These are phyloP conservation scores for Drosophila algonquin DNA, from an alignment of 2,888 invertebrate genomes.

Conservation along the genomic window DNA sequence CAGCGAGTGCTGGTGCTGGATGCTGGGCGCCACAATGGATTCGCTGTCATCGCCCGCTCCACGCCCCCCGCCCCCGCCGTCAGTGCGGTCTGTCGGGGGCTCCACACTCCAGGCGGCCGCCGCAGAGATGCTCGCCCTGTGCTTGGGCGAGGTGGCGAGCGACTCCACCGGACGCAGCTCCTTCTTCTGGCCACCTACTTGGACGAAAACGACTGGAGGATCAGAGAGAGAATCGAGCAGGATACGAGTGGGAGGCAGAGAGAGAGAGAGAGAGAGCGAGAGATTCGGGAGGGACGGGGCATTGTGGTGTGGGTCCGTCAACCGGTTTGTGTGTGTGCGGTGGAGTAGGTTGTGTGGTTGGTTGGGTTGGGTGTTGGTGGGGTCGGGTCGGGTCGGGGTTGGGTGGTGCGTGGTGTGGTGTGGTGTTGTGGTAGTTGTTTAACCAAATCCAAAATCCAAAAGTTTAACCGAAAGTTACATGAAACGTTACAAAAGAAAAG, in stretches of 20 bases:
- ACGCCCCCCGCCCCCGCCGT: conserved; percentile 67
- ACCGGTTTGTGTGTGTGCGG: conserved; percentile 61
- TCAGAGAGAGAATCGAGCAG: conserved; percentile 60
- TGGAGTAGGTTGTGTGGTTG: conserved; percentile 14
- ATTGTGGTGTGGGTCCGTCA: conserved; percentile 68
- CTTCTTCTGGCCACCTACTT: conserved; percentile 84
- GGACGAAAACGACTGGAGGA: conserved; percentile 84
- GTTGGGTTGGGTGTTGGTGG: conserved; percentile 26
- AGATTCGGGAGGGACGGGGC: conserved; percentile 22
- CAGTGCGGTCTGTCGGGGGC: conserved; percentile 68
- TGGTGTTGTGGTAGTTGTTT: conserved; percentile 51
- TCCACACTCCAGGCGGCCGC: conserved; percentile 78
- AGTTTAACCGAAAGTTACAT: conserved; percentile 68
- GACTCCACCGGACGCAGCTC: conserved; percentile 83
- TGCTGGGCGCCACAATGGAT: conserved; percentile 66
- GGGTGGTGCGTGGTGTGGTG: conserved; percentile 35
- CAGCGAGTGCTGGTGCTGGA: conserved; percentile 83
- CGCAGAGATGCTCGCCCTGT: conserved; percentile 83
- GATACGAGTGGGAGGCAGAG: conserved; percentile 4
- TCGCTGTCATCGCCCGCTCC: conserved; percentile 68
- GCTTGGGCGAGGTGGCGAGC: conserved; percentile 85
- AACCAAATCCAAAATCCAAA: conserved; percentile 80
- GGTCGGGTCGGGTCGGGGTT: conserved; percentile 10
- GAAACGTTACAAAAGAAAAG: conserved; percentile 71
- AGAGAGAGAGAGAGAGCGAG: conserved; percentile 9